These are phyloP conservation scores for Xerus inauris DNA, from an alignment of 2,113 vertebrate species.

Conservation along the genomic window DNA sequence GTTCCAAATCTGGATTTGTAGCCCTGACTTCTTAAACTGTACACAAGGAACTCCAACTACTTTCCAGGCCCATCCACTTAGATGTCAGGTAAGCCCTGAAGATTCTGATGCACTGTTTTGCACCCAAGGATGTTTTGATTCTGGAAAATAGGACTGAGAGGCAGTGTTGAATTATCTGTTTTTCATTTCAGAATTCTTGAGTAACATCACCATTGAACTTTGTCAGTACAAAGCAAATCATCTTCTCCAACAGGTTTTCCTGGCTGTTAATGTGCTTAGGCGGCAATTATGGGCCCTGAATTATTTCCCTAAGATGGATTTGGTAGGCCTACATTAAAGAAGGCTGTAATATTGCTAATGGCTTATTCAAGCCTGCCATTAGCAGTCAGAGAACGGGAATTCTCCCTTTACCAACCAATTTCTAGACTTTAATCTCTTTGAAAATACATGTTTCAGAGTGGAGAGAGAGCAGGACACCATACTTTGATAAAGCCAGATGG, in stretches of 20 bases:
- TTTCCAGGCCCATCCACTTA: neutral
- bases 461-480: neutral
- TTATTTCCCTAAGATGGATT: slow-evolving; percentile 19
- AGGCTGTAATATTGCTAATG: neutral
- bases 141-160: neutral
- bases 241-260: slow-evolving; percentile 43
- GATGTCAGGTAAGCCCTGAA: neutral
- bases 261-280: neutral
- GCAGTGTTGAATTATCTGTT: neutral
- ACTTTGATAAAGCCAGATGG: neutral
- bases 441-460: neutral
- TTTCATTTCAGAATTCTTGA: neutral
- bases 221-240: neutral
- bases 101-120: neutral
- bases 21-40: neutral
- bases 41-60: neutral
- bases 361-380: neutral
- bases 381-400: neutral
- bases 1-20: neutral
- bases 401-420: neutral
- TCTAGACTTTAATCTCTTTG: neutral
- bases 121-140: neutral
- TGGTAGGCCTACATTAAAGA: slow-evolving; percentile 31
- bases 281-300: neutral
- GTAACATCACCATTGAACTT: slow-evolving; percentile 1